Evolutionary conservation across 1,140 invertebrate species (phyloP), one percentile per base, ranked within the genome.

Genomic region (Vanessa atalanta): DNA sequence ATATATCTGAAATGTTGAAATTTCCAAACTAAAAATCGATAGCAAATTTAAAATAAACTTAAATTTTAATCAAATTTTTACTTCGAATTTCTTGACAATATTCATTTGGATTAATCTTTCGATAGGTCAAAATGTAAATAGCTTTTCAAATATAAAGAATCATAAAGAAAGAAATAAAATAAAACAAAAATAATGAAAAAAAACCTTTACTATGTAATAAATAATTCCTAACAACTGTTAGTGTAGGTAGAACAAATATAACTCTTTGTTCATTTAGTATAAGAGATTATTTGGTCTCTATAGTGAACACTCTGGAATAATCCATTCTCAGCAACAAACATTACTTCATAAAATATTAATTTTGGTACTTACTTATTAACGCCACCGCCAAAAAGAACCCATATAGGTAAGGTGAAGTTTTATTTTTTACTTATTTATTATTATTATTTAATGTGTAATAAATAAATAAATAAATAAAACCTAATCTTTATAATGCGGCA

Each of bases 121-220:
- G 7, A 43, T 43, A 3, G 37, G 26, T 43, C 37, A 9, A 43
- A 43, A 43, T 43, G 9, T 43, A 43, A 51, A 13, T n/a, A 51
- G 12, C 48, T n/a, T 15, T 31, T 31, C 2, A 51, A 51, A 15
- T 51, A 15, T 51, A 51, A 31, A 31, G 7, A 61, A 12, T 4
- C 23, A 48, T 67, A 64, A 63, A 5, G 8, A 75, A 64, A 48
- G 51, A 50, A 47, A 79, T 70, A 81, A 81, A 84, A 86, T 79
- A 77, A 83, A 87, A 80, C 80, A 77, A 78, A 63, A 65, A 26
- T 23, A 80, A 73, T 74, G 71, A 82, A 83, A 85, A 81, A 79
- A 82, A 83, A 85, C 81, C 74, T 70, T 87, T 86, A 85, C 82
- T 87, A 76, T 80, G 65, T 72, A 85, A 86, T 85, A 88, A 84